Evolutionary conservation across 2,888 invertebrate species (phyloP).

Genomic region (Polylopha cassiicola): DNA sequence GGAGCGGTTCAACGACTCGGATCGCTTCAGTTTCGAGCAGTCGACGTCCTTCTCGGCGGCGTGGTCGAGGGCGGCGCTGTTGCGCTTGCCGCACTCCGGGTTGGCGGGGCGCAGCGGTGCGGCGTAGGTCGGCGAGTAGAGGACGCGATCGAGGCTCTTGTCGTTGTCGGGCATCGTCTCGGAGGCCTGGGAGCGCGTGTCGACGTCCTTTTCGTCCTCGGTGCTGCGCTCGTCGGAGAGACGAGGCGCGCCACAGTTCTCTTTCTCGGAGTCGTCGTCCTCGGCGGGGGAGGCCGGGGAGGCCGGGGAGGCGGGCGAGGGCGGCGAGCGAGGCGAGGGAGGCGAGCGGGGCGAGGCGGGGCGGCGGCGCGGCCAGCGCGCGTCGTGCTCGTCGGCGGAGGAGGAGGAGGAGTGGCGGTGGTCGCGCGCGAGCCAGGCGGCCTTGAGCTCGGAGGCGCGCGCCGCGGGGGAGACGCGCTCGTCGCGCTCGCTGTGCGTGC

Average conservation of each 20-base stretch:
- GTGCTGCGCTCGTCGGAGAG: too few relatives aligned
- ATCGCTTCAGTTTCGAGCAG: slow-evolving; percentile 66
- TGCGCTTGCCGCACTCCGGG: slow-evolving; percentile 42
- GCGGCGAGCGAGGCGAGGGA: slow-evolving; percentile 32
- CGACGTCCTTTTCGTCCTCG: slow-evolving; percentile 88
- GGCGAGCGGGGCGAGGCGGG: background rate
- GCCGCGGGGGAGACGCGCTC: slow-evolving; percentile 42
- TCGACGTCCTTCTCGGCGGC: slow-evolving; percentile 35
- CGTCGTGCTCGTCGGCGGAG: slow-evolving; percentile 48
- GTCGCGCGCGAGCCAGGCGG: slow-evolving; percentile 68
- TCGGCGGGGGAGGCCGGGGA: slow-evolving; percentile 28
- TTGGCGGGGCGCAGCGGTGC: slow-evolving; percentile 27
- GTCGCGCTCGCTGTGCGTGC: slow-evolving; percentile 33
- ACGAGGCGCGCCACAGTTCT: slow-evolving; percentile 52
- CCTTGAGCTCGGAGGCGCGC: slow-evolving; percentile 61
- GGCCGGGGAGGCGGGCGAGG: slow-evolving; percentile 33
- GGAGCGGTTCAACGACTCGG: slow-evolving; percentile 80
- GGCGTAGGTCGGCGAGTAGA: slow-evolving; percentile 29
- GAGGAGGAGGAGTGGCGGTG: slow-evolving; percentile 54
- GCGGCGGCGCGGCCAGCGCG: slow-evolving; percentile 26
- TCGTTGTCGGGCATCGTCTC: slow-evolving; percentile 65
- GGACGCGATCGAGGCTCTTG: slow-evolving; percentile 35
- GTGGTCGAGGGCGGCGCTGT: slow-evolving; percentile 41
- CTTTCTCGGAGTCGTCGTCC: slow-evolving; percentile 63
- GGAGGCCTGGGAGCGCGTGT: slow-evolving; percentile 81